A percentile compares a stretch with the other conserved stretches of the same genome.
These are phyloP conservation scores for Tinamus guttatus DNA, from an alignment of 2,113 vertebrate species.

Conservation along the genomic window DNA sequence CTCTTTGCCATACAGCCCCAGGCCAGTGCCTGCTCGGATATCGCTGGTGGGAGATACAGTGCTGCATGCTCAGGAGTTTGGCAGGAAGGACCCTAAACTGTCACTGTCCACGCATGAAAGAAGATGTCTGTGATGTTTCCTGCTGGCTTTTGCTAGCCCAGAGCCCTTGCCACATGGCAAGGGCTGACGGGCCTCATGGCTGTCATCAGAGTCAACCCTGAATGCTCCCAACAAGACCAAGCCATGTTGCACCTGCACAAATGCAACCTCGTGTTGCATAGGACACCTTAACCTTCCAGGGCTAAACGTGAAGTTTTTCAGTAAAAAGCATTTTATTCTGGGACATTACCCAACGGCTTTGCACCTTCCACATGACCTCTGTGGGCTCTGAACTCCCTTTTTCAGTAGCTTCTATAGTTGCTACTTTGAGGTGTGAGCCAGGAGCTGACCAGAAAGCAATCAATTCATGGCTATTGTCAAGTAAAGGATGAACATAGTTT, in stretches of 20 bases:
- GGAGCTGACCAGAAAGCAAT: background rate
- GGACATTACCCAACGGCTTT: background rate
- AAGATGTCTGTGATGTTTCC: rapidly evolving
- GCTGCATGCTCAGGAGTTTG: rapidly evolving
- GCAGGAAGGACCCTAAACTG: rapidly evolving
- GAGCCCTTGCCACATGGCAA: background rate
- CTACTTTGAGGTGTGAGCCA: background rate
- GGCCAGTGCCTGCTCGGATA: rapidly evolving
- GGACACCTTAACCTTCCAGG: background rate
- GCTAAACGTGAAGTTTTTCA: background rate
- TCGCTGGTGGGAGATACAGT: rapidly evolving
- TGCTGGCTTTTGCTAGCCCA: rapidly evolving
- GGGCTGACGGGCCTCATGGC: rapidly evolving
- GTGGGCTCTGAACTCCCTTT: background rate
- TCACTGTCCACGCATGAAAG: rapidly evolving
- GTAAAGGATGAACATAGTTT: background rate
- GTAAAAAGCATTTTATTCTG: background rate
- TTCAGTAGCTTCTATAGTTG: rapidly evolving
- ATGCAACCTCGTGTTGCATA: rapidly evolving
- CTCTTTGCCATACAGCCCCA: rapidly evolving
- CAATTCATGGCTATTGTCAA: background rate
- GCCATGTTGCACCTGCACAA: rapidly evolving
- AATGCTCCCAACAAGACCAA: background rate
- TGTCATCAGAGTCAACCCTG: rapidly evolving
- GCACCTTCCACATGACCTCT: background rate